Base-by-base conservation (phyloP, 2,888 invertebrate genomes). In the Cabera pusaria region DNA sequence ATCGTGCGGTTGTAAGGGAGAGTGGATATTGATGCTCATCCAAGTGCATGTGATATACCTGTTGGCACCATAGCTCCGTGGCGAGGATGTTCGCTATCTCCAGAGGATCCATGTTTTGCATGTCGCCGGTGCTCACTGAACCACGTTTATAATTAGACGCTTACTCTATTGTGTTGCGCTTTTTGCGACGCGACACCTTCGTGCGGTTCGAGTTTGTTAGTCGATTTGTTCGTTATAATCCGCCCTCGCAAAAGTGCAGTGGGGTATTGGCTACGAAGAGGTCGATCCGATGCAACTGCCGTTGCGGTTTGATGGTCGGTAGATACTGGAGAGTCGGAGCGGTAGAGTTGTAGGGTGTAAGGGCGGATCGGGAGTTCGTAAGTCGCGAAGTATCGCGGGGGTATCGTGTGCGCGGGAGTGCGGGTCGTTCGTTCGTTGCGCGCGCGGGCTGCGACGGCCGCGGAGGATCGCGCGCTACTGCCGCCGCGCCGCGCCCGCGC, bases 61-160 rank as follows among this genome's bases (percentile, higher is more conserved):
- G 95, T 86, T 95, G 95, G 90, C 94, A 94, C 90, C 94, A 93
- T 77, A 93, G 90, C 91, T 95, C 95, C 78, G 93, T 94, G 72
- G 95, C 95, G 72, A 95, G 91, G 86, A 95, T 94, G 88, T 93
- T 94, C 66, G 95, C 94, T 78, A 95, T 94, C 91, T 95, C 95
- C 90, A 93, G 92, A 76, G 95, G 93, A 90, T 95, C 95, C 91
- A 95, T 93, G 76, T 84, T 84, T 81, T 87, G 85, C 85, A 84
- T 83, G 61, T 71, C 72, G 60, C 60, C 72, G 72, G 59, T 72
- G 68, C 55, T 75, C 71, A 69, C 74, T 78, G 78, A 72, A 76
- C 72, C 81, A 79, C 79, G 84, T 77, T 80, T 88, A 87, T 79
- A 82, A 84, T 88, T 87, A 88, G 87, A 81, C 86, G 83, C 82